Percentiles rank a stretch among this genome's conserved stretches.
phyloP scores from a whole-genome alignment of 1,140 invertebrate species.

The Zaprionus tsacasi region DNA sequence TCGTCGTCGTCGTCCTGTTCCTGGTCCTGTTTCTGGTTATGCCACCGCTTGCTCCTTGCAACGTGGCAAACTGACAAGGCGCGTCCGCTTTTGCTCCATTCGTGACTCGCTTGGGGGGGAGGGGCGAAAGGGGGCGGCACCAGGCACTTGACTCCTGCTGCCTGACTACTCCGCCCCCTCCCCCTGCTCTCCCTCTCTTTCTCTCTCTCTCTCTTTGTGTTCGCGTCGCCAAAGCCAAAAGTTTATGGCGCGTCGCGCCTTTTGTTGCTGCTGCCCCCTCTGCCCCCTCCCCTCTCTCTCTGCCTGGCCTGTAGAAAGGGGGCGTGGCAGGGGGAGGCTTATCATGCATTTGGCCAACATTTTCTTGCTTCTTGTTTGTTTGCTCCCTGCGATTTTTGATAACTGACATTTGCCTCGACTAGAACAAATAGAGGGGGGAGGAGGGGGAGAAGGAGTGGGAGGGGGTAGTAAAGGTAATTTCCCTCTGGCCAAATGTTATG shows the following conservation, averaged over 20 bases:
- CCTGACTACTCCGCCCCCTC: conserved; percentile 25
- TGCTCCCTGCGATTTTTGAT: conserved; percentile 66
- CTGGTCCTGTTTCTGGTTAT: conserved; percentile 1
- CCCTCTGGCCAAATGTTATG: conserved; percentile 35
- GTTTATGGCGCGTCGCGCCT: conserved; percentile 72
- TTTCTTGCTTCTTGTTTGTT: conserved; percentile 75
- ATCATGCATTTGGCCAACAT: conserved; percentile 71
- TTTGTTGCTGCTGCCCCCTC: conserved; percentile 43
- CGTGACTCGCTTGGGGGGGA: conserved; percentile 38
- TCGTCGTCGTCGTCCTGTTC: background rate
- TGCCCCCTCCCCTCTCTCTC: background rate
- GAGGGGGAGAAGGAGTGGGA: background rate
- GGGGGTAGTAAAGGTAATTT: conserved; percentile 24
- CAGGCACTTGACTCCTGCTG: conserved; percentile 52
- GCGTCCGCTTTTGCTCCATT: conserved; percentile 40
- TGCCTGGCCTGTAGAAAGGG: background rate
- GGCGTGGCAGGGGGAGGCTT: conserved; percentile 60
- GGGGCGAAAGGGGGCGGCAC: conserved; percentile 14
- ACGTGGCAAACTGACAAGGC: conserved; percentile 12
- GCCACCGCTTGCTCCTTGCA: conserved; percentile 5
- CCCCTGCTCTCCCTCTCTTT: conserved; percentile 12
- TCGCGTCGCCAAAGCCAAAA: conserved; percentile 55
- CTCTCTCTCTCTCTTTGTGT: conserved; percentile 42
- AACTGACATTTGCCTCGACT: conserved; percentile 72
- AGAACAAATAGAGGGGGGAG: conserved; percentile 9